Percentiles rank a stretch among this genome's conserved stretches.
phyloP scores from a whole-genome alignment of 2,113 vertebrate genomes.

The Oreotrochilus melanogaster region DNA sequence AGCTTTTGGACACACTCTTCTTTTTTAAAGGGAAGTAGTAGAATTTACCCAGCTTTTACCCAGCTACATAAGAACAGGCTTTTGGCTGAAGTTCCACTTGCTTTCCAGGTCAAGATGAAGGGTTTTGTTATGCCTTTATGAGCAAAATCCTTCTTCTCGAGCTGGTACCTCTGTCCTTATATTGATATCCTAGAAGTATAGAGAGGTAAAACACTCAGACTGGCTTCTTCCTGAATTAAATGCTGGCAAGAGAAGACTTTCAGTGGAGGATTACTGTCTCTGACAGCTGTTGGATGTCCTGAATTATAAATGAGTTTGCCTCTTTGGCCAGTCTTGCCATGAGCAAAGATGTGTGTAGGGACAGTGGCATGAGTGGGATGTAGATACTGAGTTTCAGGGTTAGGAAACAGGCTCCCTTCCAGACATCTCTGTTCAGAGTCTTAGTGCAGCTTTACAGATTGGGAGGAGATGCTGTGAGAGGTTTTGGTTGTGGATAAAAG shows the following conservation, averaged over 20 bases:
- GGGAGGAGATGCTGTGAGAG: neutral
- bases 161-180: neutral
- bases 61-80: neutral
- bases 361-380: neutral
- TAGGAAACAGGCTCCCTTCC: neutral
- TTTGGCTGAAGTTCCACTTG: neutral
- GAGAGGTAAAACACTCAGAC: neutral
- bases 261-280: neutral
- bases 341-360: neutral
- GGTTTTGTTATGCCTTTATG: neutral
- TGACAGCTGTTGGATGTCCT: neutral
- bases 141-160: neutral
- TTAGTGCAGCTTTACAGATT: neutral
- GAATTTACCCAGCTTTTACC: neutral
- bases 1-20: neutral
- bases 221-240: neutral
- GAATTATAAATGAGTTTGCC: neutral
- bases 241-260: neutral
- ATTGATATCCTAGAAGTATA: neutral
- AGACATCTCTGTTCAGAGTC: neutral
- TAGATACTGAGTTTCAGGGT: neutral
- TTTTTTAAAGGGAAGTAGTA: neutral
- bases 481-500: neutral
- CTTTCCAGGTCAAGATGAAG: neutral
- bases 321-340: neutral